Base-by-base conservation (phyloP, 2,888 invertebrate genomes). In the Pyrocoelia pectoralis region DNA sequence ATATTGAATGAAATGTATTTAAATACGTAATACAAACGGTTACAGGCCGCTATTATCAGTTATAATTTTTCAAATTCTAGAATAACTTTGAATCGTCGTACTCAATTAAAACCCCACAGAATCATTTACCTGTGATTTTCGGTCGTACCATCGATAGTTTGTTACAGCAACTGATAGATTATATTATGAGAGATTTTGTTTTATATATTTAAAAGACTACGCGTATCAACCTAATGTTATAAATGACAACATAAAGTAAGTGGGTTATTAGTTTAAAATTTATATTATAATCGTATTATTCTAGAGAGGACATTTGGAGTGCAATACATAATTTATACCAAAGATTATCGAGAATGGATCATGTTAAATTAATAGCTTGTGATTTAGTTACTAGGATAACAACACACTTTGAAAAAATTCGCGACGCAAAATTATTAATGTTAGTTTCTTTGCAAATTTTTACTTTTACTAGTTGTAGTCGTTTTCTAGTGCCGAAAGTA, bases 121-220 rank as follows among this genome's bases (percentile, higher is more conserved):
- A 72, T 43, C 88, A 89, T 79, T 84, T 92, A 70, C 89, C 91
- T n/a, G 83, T 91, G n/a, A 86, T 93, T 74, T 91, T 93, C 81
- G 92, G 93, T 41, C 86, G 92, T 67, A 91, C 92, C 61, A 91
- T 95, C 33, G 95, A 95, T 76, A 88, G 90, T 72, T 89, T 93
- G 68, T 80, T 95, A 18, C 93, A 94, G 74, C 91, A 94, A 77
- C 84, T 95, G 40, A 85, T 95, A 70, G 94, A 95, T 78, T 87
- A 92, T 78, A 83, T 90, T 33, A 83, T 93, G 41, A 84, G 92
- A 73, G 95, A 95, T 79, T 94, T 92, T 82, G 86, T 95, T 64
- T 88, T 18, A 84, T 86, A 55, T 95, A 94, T 91, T 82, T 95
- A 48, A 87, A 85, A 52, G 84, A 85, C 55, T 79, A 88, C 58